Base-by-base conservation (phyloP, 2,113 vertebrate species). In the Grus americana region DNA sequence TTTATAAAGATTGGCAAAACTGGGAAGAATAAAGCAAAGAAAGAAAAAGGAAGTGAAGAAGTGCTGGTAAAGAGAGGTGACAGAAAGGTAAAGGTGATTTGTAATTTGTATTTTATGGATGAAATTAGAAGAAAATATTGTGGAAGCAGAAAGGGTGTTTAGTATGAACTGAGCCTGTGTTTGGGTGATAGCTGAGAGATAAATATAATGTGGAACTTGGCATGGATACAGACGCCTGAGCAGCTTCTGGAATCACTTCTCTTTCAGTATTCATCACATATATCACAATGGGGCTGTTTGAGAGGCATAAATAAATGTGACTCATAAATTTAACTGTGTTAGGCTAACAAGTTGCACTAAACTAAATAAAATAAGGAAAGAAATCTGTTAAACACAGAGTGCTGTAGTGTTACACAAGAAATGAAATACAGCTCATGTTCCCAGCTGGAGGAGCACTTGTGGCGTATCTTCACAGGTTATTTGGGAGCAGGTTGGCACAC, bases 131-230 rank as follows among this genome's bases (percentile, higher is more conserved):
- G 50, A 85, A 96, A 93, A 88, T 92, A 82, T 50, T 81, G 54
- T 71, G 34, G 67, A 91, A 92, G 46, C 59, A 96, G 67, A 97
- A 96, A 97, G 32, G 15, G 13, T 58, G 47, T 89, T 96, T 93
- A 93, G 61, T 76, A 92, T 62, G 93, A 97, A 92, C 80, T 34
- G 57, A 96, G 92, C 89, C 98, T 98, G 97, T 97, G 91, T 97
- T 97, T 92, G 88, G 91, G 94, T 1, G 97, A 98, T 97, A 98
- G 96, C 86, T 95, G 92, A 90, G 88, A 97, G 97, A 97, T 97
- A 98, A 97, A 95, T 93, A 95, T 74, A 91, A 97, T 96, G 96
- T 96, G 81, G 94, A 95, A 97, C 76, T 97, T 98, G 97, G 96
- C 96, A 96, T 5, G 1, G 81, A 93, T 88, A 91, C 74, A 95